Evolutionary conservation across 2,113 vertebrate genomes (phyloP).

Genomic region (Tyto alba): DNA sequence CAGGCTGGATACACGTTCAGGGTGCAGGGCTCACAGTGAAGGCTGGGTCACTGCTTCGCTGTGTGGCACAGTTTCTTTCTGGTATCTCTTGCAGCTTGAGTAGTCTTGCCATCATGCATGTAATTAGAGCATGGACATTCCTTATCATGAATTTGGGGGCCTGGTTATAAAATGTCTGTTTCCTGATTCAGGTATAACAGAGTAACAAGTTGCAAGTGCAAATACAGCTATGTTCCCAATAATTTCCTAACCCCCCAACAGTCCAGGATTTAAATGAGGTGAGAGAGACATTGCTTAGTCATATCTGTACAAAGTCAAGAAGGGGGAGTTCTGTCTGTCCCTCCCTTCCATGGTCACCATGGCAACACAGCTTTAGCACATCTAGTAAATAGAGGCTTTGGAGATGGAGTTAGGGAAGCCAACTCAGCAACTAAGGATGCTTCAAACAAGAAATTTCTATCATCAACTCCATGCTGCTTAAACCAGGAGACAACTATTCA

Average conservation of each 20-base stretch:
- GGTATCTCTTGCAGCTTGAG: background rate
- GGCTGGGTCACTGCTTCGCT: background rate
- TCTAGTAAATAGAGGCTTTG: background rate
- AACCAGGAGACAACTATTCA: background rate
- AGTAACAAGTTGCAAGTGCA: background rate
- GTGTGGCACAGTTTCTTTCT: background rate
- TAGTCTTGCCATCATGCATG: background rate
- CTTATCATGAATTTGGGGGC: background rate
- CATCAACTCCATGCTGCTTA: background rate
- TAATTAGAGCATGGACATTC: background rate
- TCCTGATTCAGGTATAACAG: background rate
- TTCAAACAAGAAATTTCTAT: background rate
- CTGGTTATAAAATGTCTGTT: background rate
- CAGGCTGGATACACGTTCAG: background rate
- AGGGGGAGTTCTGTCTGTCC: rapidly evolving
- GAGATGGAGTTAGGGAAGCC: background rate
- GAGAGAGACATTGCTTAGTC: background rate
- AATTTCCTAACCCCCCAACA: background rate
- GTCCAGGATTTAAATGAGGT: background rate
- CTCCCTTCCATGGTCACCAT: background rate
- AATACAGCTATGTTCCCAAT: background rate
- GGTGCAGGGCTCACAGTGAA: background rate
- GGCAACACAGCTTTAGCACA: background rate
- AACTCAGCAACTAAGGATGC: background rate
- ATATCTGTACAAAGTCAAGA: background rate